phyloP scores from a whole-genome alignment of 2,797 vertebrate species.

The Myiotriccus ornatus region DNA sequence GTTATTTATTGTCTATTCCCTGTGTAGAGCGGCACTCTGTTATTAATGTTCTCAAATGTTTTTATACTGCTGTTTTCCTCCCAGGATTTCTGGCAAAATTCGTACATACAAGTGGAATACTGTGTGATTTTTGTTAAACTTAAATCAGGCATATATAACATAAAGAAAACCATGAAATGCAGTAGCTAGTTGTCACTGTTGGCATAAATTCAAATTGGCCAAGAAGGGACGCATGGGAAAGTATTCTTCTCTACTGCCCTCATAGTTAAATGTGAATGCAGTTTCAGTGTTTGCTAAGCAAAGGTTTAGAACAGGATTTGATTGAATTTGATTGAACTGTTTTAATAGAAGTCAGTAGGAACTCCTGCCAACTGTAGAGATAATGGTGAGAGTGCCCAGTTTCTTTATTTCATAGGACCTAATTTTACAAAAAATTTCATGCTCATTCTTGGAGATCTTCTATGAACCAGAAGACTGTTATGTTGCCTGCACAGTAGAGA shows the following conservation, averaged over 20 bases:
- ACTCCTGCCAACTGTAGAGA: not conserved
- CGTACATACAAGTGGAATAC: not conserved
- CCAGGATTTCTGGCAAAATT: not conserved
- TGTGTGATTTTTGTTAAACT: not conserved
- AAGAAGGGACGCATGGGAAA: not conserved
- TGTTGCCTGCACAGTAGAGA: not conserved
- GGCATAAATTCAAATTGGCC: not conserved
- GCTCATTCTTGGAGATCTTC: not conserved
- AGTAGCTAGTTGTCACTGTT: not conserved
- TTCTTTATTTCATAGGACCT: not conserved
- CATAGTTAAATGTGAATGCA: not conserved
- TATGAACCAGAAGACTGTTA: not conserved
- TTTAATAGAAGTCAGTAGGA: not conserved
- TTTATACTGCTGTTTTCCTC: not conserved
- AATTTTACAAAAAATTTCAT: not conserved
- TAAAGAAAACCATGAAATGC: not conserved
- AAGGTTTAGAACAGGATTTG: not conserved
- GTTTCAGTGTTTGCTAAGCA: not conserved
- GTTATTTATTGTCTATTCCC: not conserved
- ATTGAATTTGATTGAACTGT: not conserved
- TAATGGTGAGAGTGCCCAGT: not conserved
- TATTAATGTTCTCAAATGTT: not conserved
- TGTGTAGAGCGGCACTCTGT: not conserved
- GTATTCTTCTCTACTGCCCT: not conserved
- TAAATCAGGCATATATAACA: not conserved